Evolutionary conservation across 2,888 invertebrate genomes (phyloP), one percentile per base, ranked within the genome.

Genomic region (Mylabris sibirica): DNA sequence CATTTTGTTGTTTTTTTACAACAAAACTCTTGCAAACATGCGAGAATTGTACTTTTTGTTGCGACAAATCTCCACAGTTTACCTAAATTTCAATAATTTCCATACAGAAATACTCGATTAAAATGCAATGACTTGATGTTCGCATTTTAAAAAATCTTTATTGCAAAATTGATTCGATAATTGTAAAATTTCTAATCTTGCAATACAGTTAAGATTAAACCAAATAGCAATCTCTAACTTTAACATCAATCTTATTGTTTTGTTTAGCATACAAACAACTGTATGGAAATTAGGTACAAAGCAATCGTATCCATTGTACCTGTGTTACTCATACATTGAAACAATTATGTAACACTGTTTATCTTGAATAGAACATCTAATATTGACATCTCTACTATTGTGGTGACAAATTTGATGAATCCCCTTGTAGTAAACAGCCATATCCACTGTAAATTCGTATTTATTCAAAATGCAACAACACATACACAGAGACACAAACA

Each of bases 21-120:
- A 44, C 17, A 44, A 8, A 44, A 38, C 38, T 38, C n/a, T 44
- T 44, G n/a, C 4, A 44, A 6, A 62, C 64, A 65, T 67, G 61
- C 67, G 59, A 64, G 64, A 67, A 67, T 67, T 67, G 67, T n/a
- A n/a, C n/a, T 53, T 67, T 63, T 67, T 67, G 53, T 64, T 64
- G 53, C 64, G 67, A 67, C 64, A 64, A 67, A 67, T 61, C 64
- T 49, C 53, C 67, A 59, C 60, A 59, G 53, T 67, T 64, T 64
- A 30, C 17, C 64, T 41, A 60, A 64, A 64, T 67, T 63, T 61
- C 64, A 67, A 64, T 67, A 30, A 30, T 30, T 30, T 30, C 30
- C 38, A 38, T n/a, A n/a, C 38, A 38, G 12, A 14, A 14, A 0
- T 5, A 38, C 38, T 12, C 3, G 38, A 4, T n/a, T n/a, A 38